Evolutionary conservation across 2,797 vertebrate genomes (phyloP).

Genomic region (Rhinichthys osculus): DNA sequence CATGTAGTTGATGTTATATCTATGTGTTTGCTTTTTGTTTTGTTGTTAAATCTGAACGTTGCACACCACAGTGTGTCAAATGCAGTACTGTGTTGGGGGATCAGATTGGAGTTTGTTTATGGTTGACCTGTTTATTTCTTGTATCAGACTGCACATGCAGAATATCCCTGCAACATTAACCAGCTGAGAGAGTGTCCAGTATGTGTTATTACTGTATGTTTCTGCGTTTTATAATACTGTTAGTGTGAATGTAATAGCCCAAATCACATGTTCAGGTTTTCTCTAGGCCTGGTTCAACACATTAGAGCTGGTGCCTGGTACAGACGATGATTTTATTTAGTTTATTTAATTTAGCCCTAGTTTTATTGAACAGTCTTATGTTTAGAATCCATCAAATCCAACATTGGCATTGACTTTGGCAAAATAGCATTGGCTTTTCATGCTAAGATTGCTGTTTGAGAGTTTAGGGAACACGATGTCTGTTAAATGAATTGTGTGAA

Average conservation of each 20-base stretch:
- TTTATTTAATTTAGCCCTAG: conserved; percentile 25
- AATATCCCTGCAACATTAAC: conserved; percentile 6
- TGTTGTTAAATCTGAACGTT: conserved; percentile 18
- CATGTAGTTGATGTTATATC: neutral
- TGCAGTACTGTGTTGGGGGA: neutral
- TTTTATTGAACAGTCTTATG: neutral
- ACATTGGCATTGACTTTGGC: neutral
- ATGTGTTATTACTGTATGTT: conserved; percentile 21
- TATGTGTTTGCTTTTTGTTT: neutral
- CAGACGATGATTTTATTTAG: conserved; percentile 19
- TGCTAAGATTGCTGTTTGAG: conserved; percentile 3
- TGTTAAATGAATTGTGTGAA: neutral
- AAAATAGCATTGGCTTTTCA: neutral
- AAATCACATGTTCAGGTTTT: conserved; percentile 34
- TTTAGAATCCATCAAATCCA: conserved; percentile 8
- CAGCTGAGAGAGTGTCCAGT: conserved; percentile 8
- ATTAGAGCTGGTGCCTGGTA: conserved; percentile 7
- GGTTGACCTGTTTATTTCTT: conserved; percentile 31
- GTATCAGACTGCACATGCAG: neutral
- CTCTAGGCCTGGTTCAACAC: conserved; percentile 42
- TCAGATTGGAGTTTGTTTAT: neutral
- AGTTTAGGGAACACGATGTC: neutral
- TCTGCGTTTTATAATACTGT: conserved; percentile 43
- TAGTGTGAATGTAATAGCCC: conserved; percentile 26
- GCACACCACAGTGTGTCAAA: neutral